Percentiles rank a stretch among this genome's conserved stretches.
These are phyloP conservation scores for Pelodiscus sinensis DNA, from an alignment of 2,113 vertebrate genomes.

Conservation along the genomic window DNA sequence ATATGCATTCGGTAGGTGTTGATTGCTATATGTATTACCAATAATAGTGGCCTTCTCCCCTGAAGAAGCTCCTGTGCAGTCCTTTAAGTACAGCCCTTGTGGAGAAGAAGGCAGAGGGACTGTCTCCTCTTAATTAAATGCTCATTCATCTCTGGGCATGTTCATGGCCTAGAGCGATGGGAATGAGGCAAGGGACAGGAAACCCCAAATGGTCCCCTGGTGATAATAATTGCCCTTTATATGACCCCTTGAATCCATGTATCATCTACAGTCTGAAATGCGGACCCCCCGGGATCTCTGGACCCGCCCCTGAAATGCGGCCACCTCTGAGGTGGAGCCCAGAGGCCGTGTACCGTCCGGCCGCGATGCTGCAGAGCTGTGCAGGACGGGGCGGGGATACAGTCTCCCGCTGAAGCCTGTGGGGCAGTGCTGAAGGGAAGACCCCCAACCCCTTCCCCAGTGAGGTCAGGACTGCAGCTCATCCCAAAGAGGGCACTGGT, in stretches of 20 bases:
- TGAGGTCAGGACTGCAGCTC: no score
- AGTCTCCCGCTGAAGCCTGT: no score
- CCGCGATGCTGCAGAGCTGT: neutral
- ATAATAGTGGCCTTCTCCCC: no score
- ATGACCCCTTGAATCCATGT: neutral
- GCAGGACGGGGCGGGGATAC: neutral
- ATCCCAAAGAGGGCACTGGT: neutral
- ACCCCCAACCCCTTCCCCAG: neutral
- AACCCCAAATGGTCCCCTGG: neutral
- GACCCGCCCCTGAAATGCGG: neutral
- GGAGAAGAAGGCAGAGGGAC: neutral
- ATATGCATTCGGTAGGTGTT: no score
- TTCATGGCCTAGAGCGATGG: neutral
- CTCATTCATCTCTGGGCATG: neutral
- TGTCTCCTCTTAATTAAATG: neutral
- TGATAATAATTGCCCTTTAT: neutral
- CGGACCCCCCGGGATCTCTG: neutral
- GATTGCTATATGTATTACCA: no score
- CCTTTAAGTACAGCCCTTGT: no score
- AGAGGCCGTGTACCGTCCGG: neutral
- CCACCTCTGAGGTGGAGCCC: neutral
- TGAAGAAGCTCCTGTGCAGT: no score
- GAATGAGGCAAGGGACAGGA: neutral
- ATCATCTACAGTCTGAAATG: neutral
- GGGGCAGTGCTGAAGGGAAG: no score